Conservation (phyloP, 2,888 invertebrate genomes). For the Alentia gelatinosa region DNA sequence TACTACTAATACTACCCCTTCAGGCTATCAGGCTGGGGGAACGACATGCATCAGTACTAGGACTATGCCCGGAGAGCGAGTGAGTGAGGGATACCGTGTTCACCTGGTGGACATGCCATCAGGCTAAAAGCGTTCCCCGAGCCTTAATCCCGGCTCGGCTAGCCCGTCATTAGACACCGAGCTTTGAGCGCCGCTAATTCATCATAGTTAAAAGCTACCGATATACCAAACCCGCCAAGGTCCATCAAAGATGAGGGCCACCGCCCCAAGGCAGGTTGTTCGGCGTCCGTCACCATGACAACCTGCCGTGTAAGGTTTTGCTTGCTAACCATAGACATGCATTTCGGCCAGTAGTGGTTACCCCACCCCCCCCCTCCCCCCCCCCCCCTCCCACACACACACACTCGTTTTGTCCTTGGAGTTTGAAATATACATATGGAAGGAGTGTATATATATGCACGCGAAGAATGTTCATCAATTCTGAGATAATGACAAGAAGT, state of each 20-base stretch:
- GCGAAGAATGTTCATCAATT: no score
- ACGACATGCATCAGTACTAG: no score
- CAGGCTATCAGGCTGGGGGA: no score
- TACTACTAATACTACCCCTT: no score
- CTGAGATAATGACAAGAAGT: no score
- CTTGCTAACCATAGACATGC: no score
- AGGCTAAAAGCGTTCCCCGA: background rate
- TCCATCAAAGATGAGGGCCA: background rate
- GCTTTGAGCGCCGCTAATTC: background rate
- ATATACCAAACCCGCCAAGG: background rate
- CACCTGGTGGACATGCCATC: background rate
- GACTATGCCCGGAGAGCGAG: background rate
- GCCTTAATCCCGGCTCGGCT: background rate
- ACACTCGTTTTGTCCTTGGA: no score
- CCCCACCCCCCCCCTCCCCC: no score
- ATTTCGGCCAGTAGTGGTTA: no score
- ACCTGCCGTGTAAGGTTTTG: background rate
- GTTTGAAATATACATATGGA: no score
- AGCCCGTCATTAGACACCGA: background rate
- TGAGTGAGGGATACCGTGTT: background rate
- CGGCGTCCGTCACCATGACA: background rate
- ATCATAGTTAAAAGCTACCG: constrained; percentile 11
- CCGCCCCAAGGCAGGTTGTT: background rate
- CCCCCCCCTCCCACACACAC: no score
- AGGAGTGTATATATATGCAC: no score